Base-by-base conservation (phyloP, 1,140 invertebrate species). In the Andricus grossulariae region DNA sequence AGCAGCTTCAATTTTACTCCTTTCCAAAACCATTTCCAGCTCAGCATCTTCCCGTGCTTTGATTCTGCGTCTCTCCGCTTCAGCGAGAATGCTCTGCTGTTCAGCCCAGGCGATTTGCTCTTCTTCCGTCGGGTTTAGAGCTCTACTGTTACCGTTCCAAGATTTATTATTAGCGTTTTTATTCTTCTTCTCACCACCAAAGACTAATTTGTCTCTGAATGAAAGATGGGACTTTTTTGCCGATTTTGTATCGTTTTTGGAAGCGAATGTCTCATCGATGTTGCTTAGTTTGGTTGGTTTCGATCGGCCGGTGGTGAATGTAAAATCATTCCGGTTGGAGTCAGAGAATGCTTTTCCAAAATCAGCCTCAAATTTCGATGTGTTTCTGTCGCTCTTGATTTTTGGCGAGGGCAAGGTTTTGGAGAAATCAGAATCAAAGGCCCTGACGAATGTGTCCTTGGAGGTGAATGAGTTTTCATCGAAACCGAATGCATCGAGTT, bases 41-140 rank as follows among this genome's bases (percentile, higher is more conserved):
- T 91, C 89, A 12, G 83, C 86, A 0, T 90, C 89, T 50, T 91
- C 89, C 39, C 87, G 82, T 11, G 85, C 82, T 73, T 88, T 88
- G n/a, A 83, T 84, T n/a, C 76, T 86, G n/a, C 84, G 78, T 45
- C 89, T 83, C 72, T 91, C 89, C 7, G 90, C 78, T 54, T 91
- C 90, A 8, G 83, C 84, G 10, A 83, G 75, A 18, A 90, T 73
- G 75, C 90, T 91, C 39, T 90, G 84, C 18, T 87, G 78, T 0
- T 86, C 82, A 3, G 90, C 90, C 86, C 86, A 89, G 11, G 83
- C 86, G 5, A 91, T 16, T 50, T 90, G 88, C 19, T 87, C 81
- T 13, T 90, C 84, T 25, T 90, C 90, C 16, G 80, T 84, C 0
- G 88, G 45, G 4, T 66, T 51, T 1, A 78, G 49, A 18, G 73